Percentiles rank a stretch among this genome's conserved stretches.
Evolutionary conservation across 2,113 vertebrate species (phyloP).

Genomic region (Anguilla japonica): DNA sequence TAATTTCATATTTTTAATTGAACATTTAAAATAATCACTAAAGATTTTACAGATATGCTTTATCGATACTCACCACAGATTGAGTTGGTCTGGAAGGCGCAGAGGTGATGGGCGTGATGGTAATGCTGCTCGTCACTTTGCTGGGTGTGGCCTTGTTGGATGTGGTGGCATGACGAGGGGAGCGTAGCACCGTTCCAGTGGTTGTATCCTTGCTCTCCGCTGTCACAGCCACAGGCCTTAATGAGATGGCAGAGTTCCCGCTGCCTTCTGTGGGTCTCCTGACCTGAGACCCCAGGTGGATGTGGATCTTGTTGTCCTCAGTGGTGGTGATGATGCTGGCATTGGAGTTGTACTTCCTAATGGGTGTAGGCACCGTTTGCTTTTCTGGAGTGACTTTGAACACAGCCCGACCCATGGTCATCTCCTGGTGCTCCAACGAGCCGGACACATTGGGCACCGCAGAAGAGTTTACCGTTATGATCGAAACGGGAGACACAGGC

Average conservation of each 20-base stretch:
- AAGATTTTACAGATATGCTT: background rate
- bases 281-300: constrained; percentile 86
- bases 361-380: constrained; percentile 65
- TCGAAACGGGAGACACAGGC: constrained; percentile 81
- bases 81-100: constrained; percentile 78
- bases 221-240: constrained; percentile 68
- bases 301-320: constrained; percentile 97
- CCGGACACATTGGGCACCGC: constrained; percentile 71
- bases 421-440: constrained; percentile 73
- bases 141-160: constrained; percentile 55
- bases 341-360: constrained; percentile 81
- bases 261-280: constrained; percentile 74
- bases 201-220: constrained; percentile 74
- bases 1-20: no score
- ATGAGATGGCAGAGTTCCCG: constrained; percentile 66
- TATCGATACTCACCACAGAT: constrained; percentile 78
- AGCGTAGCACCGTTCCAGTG: constrained; percentile 81
- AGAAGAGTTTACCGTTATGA: constrained; percentile 83
- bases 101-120: constrained; percentile 82
- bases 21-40: background rate
- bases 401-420: constrained; percentile 74
- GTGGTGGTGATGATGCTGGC: constrained; percentile 88
- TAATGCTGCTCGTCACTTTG: constrained; percentile 95
- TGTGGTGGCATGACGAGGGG: constrained; percentile 67
- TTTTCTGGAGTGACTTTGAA: constrained; percentile 87